Conservation (phyloP, 1,140 invertebrate species). For the Bombus terrestris region DNA sequence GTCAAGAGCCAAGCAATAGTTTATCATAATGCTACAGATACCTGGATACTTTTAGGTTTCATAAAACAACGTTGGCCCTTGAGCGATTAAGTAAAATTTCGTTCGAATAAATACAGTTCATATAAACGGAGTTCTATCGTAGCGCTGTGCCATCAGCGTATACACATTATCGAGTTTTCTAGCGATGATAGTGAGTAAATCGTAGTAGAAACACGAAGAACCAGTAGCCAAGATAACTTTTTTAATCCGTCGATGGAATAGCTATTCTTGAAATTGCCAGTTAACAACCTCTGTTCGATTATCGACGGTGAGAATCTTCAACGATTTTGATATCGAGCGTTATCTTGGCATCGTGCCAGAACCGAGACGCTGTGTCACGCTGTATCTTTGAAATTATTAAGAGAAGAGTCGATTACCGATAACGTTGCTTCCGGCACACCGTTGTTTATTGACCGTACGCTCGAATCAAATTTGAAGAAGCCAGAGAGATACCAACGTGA, state of each 20-base stretch:
- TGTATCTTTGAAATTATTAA: background rate
- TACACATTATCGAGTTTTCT: background rate
- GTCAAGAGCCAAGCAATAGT: too few species aligned
- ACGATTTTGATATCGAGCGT: conserved; percentile 6
- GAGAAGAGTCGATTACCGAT: conserved; percentile 38
- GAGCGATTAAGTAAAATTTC: background rate
- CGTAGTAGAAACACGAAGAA: background rate
- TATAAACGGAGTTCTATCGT: background rate
- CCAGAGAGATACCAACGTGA: background rate
- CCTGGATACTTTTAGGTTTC: too few species aligned
- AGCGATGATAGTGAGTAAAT: background rate
- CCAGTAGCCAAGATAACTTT: background rate
- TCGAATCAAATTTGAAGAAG: background rate
- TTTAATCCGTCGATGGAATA: background rate
- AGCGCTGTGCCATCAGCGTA: background rate
- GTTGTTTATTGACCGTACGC: background rate
- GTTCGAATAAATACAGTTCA: accelerated
- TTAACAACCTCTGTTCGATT: background rate
- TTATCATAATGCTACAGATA: too few species aligned
- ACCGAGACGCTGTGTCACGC: background rate
- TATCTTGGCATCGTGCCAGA: conserved; percentile 26
- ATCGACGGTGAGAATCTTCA: conserved; percentile 6
- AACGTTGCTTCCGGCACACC: conserved; percentile 42
- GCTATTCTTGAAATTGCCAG: conserved; percentile 13
- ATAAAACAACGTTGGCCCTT: too few species aligned